A percentile compares a stretch with the other conserved stretches of the same genome.
Conservation (phyloP, 2,888 invertebrate species). For the Carpatolechia fugitivella region DNA sequence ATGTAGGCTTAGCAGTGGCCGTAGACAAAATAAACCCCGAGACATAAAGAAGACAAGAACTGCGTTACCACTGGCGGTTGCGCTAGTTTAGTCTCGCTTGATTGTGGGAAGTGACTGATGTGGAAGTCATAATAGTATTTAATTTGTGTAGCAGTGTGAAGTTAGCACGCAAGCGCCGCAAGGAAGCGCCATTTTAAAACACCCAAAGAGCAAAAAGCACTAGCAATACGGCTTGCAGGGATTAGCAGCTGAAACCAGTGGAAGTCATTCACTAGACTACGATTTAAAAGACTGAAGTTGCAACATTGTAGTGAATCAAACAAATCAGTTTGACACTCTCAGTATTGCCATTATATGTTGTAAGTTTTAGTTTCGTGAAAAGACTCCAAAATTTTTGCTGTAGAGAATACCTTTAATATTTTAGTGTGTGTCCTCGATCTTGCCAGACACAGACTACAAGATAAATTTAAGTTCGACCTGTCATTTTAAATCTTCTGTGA, state of each 20-base stretch:
- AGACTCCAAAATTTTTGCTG: no score
- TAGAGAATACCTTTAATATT: no score
- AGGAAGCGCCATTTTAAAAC: conserved; percentile 33
- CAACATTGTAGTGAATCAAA: neutral
- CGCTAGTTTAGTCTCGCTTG: no score
- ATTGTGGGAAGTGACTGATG: conserved; percentile 19
- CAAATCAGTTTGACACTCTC: neutral
- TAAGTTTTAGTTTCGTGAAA: no score
- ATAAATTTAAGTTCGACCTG: no score
- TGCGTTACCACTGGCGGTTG: no score
- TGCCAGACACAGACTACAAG: no score
- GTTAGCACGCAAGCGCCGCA: conserved; percentile 46
- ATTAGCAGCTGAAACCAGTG: neutral
- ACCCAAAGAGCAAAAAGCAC: conserved; percentile 15
- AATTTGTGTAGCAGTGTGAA: conserved; percentile 22
- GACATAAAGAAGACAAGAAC: no score
- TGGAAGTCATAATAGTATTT: conserved; percentile 31
- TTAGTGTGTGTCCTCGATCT: no score
- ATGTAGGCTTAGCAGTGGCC: no score
- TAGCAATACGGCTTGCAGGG: neutral
- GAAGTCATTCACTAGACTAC: conserved; percentile 12
- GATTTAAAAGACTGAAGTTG: conserved; percentile 1
- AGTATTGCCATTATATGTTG: neutral
- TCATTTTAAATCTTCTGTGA: no score
- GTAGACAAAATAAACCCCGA: no score